These are phyloP conservation scores for Colossoma macropomum DNA, from an alignment of 2,113 vertebrate species.

Conservation along the genomic window DNA sequence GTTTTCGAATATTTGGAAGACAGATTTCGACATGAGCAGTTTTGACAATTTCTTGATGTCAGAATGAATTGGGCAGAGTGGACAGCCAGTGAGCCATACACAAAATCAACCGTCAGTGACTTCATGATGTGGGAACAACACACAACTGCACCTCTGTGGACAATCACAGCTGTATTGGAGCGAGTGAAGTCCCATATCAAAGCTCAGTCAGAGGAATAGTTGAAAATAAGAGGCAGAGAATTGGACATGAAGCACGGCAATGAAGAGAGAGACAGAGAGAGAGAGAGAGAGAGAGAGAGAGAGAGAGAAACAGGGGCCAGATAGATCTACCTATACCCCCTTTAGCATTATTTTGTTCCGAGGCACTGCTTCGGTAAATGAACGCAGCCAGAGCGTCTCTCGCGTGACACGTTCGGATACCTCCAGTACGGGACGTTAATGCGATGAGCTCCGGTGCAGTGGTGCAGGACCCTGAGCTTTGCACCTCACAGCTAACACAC, in stretches of 20 bases:
- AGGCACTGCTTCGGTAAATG: conserved; percentile 38
- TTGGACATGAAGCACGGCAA: conserved; percentile 57
- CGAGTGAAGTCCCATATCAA: conserved; percentile 2
- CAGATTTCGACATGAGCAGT: background rate
- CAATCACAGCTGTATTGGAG: background rate
- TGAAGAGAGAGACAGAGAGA: conserved; percentile 78
- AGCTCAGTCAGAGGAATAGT: conserved; percentile 13
- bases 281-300: background rate
- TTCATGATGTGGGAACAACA: background rate
- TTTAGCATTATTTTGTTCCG: conserved; percentile 39
- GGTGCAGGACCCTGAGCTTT: conserved; percentile 33
- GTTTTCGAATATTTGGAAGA: too few relatives aligned
- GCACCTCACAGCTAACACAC: conserved; percentile 20
- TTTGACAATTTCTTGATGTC: background rate
- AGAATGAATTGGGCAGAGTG: background rate
- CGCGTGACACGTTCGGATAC: conserved; percentile 34
- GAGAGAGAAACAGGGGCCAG: background rate
- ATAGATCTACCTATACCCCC: conserved; percentile 19
- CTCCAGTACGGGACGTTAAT: conserved; percentile 35
- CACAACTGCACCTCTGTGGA: conserved; percentile 5
- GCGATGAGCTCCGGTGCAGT: conserved; percentile 38
- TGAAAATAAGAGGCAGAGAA: conserved; percentile 37
- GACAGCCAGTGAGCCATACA: background rate
- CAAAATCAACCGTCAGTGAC: conserved; percentile 20
- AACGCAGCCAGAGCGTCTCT: background rate